Conservation (phyloP, 2,797 vertebrate species). For the Rhinogobio ventralis region DNA sequence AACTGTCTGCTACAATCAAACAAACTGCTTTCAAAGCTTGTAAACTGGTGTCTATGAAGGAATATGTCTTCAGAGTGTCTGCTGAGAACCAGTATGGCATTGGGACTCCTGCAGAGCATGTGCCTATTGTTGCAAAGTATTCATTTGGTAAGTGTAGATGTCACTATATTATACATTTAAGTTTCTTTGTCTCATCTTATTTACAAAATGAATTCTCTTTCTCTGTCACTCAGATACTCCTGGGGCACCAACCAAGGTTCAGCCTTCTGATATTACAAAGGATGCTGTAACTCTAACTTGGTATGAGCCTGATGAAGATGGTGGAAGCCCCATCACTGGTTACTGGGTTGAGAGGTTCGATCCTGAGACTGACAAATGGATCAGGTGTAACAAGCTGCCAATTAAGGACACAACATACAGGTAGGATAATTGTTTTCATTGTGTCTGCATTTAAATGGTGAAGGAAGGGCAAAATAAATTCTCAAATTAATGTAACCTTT, state of each 20-base stretch:
- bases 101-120: constrained; percentile 86
- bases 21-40: constrained; percentile 92
- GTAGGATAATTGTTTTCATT: constrained; percentile 71
- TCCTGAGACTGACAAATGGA: constrained; percentile 94
- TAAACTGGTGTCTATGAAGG: constrained; percentile 90
- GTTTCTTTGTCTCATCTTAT: neutral
- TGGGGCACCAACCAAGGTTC: constrained; percentile 89
- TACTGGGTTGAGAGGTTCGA: constrained; percentile 98
- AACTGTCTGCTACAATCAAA: constrained; percentile 95
- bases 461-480: neutral
- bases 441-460: neutral
- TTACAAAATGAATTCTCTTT: neutral
- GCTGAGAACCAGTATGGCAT: constrained; percentile 99
- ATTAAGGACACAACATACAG: constrained; percentile 91
- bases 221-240: constrained; percentile 84
- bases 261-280: constrained; percentile 90
- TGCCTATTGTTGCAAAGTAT: constrained; percentile 93
- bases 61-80: constrained; percentile 94
- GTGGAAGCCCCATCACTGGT: constrained; percentile 95
- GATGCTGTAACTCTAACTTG: constrained; percentile 94
- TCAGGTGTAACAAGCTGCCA: constrained; percentile 95
- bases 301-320: constrained; percentile 97
- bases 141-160: constrained; percentile 86
- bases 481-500: neutral
- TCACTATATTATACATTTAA: neutral